phyloP scores from a whole-genome alignment of 2,113 vertebrate genomes.

The Bucco capensis region DNA sequence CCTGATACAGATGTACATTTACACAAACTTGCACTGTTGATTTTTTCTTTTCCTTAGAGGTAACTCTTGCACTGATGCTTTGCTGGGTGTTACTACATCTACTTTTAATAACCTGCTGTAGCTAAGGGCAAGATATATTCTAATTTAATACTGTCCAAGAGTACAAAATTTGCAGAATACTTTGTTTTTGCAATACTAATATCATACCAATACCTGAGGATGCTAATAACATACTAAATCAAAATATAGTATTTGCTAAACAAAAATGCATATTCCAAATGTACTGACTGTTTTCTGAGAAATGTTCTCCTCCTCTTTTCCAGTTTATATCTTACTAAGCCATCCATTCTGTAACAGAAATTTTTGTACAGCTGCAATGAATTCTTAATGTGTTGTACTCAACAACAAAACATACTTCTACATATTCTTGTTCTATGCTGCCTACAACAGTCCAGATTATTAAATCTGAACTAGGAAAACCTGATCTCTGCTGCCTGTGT shows the following conservation, averaged over 20 bases:
- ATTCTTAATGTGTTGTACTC: not conserved
- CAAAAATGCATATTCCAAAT: not conserved
- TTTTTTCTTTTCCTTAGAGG: conserved; percentile 41
- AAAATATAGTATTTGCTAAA: conserved; percentile 29
- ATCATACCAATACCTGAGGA: conserved; percentile 11
- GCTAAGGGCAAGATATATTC: conserved; percentile 59
- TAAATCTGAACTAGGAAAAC: not conserved
- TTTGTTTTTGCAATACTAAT: conserved; percentile 38
- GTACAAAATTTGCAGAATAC: conserved; percentile 40
- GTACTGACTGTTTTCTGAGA: not conserved
- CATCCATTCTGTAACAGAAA: not conserved
- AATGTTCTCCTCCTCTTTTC: not conserved
- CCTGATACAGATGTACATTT: not conserved
- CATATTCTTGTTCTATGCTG: not conserved
- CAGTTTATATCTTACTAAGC: conserved; percentile 13
- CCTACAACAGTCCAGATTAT: not conserved
- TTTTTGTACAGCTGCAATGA: not conserved
- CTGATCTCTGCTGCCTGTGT: not conserved
- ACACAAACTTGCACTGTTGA: not conserved
- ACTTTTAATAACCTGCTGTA: conserved; percentile 28
- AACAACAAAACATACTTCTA: not conserved
- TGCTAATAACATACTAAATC: conserved; percentile 16
- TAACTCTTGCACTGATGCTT: conserved; percentile 39
- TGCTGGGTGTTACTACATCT: conserved; percentile 45
- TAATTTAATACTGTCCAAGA: conserved; percentile 28